Base-by-base conservation (phyloP, 92 coral and sea anemone species). In the Palythoa heliodiscus region DNA sequence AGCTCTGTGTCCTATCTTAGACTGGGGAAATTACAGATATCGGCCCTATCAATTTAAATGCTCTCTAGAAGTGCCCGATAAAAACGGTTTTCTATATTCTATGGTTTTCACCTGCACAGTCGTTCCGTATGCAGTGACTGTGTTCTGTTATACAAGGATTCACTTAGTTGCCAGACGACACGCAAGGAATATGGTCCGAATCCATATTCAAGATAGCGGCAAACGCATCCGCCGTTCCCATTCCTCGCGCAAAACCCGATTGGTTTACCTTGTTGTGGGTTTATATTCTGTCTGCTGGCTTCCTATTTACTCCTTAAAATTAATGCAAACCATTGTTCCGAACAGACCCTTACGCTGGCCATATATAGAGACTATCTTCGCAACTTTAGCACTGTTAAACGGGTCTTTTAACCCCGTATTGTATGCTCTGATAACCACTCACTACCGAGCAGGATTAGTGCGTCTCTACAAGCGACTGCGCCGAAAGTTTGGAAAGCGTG, bases 91-190 rank as follows among this genome's bases (percentile, higher is more conserved):
- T 78, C 85, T 94, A 13, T 93, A 89, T 87, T 87, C 93, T 39
- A 84, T 70, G 84, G 77, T 91, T 7, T 73, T 91, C 22, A 86
- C 88, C 43, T 88, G 95, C 39, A 87, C 91, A 35, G 66, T 97
- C 1, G 68, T 91, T 19, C 98, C 99, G 5, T 92, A 87, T 76
- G 67, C 89, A 3, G 83, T 91, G 29, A 93, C 94, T 19, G 88
- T 92, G 5, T 91, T 97, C 82, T 97, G 99, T 74, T 97, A 97
- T 76, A 94, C 93, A 39, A 92, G 98, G 78, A 97, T 97, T 71
- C 98, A 94, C 75, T 47, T 94, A 11, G 99, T 97, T 0, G 99
- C 99, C 8, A 91, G 98, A 89, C 83, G 99, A 71, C 99, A 97
- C 60, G 99, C 99, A 0, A 87, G 81, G 50, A 94, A 93, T 10